Percentiles rank a stretch among this genome's conserved stretches.
Evolutionary conservation across 2,113 vertebrate genomes (phyloP).

Genomic region (Ariopsis seemanni): DNA sequence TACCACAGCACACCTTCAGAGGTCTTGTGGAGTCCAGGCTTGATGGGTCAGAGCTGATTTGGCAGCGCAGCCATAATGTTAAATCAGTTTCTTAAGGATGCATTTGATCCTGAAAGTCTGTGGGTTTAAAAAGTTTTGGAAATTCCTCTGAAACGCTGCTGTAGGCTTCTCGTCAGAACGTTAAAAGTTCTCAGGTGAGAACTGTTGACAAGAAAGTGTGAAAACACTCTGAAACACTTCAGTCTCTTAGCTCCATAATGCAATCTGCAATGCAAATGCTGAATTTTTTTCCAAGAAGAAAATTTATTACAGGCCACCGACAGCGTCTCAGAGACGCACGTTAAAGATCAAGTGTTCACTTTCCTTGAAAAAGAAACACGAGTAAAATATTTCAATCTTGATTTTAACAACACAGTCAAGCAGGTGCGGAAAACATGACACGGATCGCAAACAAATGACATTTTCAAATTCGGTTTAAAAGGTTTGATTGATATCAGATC

Average conservation of each 20-base stretch:
- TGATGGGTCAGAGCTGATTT: too few species aligned
- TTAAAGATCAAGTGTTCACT: neutral
- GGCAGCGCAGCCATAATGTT: too few species aligned
- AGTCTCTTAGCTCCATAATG: neutral
- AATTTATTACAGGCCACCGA: neutral
- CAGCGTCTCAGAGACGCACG: neutral
- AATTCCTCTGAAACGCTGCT: neutral
- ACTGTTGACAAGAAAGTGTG: neutral
- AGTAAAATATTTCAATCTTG: neutral
- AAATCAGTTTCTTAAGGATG: neutral
- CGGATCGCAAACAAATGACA: constrained; percentile 2
- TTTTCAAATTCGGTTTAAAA: constrained; percentile 13
- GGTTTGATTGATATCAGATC: constrained; percentile 12
- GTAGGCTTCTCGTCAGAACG: neutral
- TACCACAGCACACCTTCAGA: too few species aligned
- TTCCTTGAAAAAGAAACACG: neutral
- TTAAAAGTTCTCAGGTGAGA: neutral
- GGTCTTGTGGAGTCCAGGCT: too few species aligned
- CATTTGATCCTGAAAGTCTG: neutral
- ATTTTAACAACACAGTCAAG: neutral
- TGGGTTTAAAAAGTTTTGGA: neutral
- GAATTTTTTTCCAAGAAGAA: neutral
- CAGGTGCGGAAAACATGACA: neutral
- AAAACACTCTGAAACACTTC: neutral
- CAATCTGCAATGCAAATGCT: neutral